These are phyloP conservation scores for Myotis planiceps DNA, from an alignment of 2,797 vertebrate genomes.

Conservation along the genomic window DNA sequence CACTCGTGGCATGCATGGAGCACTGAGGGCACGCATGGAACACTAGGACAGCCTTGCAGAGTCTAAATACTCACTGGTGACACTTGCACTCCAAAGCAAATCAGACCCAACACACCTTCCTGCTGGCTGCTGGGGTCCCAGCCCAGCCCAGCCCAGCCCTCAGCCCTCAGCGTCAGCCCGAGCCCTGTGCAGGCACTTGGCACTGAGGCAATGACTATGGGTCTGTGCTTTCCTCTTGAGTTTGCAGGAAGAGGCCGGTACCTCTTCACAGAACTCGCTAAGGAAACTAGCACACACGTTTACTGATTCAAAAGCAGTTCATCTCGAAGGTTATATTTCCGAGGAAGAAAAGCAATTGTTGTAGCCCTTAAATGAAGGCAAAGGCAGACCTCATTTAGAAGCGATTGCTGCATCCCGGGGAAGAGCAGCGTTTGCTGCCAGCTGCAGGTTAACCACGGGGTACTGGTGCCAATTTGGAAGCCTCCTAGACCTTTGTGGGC, in stretches of 20 bases:
- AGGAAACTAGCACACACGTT: slow-evolving; percentile 36
- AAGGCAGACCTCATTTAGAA: slow-evolving; percentile 59
- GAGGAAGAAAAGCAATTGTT: slow-evolving; percentile 55
- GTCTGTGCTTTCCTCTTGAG: slow-evolving; percentile 65
- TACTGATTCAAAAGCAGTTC: slow-evolving; percentile 72
- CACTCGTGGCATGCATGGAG: background rate
- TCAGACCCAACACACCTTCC: background rate
- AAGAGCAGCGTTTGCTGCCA: background rate
- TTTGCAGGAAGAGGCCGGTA: slow-evolving; percentile 54
- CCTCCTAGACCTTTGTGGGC: slow-evolving; percentile 11
- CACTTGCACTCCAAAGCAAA: background rate
- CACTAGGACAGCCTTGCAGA: background rate
- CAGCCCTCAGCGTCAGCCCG: background rate
- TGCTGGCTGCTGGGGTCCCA: background rate
- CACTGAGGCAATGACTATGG: background rate
- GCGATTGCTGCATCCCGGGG: background rate
- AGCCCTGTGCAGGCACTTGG: background rate
- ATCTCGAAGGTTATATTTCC: slow-evolving; percentile 63
- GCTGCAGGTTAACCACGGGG: slow-evolving; percentile 62
- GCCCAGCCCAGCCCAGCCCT: no score
- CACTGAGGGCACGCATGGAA: background rate
- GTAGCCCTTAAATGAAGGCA: slow-evolving; percentile 41
- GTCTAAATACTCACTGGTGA: background rate
- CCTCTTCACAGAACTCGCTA: slow-evolving; percentile 39
- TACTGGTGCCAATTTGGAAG: background rate